Base-by-base conservation (phyloP, 2,113 vertebrate genomes). In the Tenebrosternarchus preto region DNA sequence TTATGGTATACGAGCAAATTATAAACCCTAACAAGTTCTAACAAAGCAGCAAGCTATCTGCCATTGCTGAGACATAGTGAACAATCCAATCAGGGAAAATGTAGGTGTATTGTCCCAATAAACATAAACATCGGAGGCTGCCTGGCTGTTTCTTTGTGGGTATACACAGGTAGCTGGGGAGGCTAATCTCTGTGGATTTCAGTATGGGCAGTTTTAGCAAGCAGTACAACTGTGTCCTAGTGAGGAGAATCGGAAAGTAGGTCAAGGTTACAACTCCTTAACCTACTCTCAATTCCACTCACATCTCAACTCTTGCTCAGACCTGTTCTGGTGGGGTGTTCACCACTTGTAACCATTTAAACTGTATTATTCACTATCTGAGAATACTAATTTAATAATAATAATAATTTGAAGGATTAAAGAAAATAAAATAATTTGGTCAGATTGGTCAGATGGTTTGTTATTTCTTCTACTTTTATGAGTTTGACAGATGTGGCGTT, bases 181-280 rank as follows among this genome's bases (percentile, higher is more conserved):
- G 43, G 43, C 16, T 66, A n/a, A 66, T 7, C 27, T 33, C 1
- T 29, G 63, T 33, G 29, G 5, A 4, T 66, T 39, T 50, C 73
- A 5, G 43, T 15, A 56, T 59, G 60, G 66, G 71, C 70, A 31
- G 68, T 29, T 71, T 78, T 11, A 27, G 46, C 56, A 64, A 33
- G 77, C 67, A 24, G 15, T 55, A 33, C n/a, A 4, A 74, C 24
- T 27, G 17, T 22, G 27, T 53, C 56, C 60, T 59, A 73, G 29
- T 39, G 27, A 56, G 29, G 33, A 1, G 17, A 76, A 78, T 81
- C 73, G 80, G 64, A 90, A 92, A 90, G 80, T 91, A 85, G 91
- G 91, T 90, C 91, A 93, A 91, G 90, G 91, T 93, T 83, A 87
- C 74, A 55, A 64, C 63, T 55, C 74, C 83, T 68, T 83, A 81